Evolutionary conservation across 35 echinoderm and acorn worm genomes (phyloP), one percentile per base, ranked within the genome.

Genomic region (Lytechinus variegatus): DNA sequence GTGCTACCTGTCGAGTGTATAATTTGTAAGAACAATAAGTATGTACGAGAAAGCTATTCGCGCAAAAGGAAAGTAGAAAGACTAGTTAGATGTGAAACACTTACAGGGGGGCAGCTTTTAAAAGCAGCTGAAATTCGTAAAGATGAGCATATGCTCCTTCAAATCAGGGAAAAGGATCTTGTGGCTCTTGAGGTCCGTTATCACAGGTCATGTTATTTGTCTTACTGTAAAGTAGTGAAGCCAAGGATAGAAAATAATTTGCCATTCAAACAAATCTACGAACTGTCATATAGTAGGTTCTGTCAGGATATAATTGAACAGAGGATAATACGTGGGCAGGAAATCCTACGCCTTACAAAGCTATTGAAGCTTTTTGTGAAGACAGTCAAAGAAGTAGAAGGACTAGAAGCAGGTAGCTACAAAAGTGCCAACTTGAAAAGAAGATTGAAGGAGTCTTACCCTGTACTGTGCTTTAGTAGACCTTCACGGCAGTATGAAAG

Each of bases 321-420:
- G 19, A 91, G 87, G 16, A 53, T 57, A 9, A 95, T 95, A 27
- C 1, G 16, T 9, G 95, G 55, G 21, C 86, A 96, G 79, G 92
- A 96, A 71, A 94, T 96, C 4, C 66, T 57, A 8, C 9, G 61
- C 8, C 54, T 95, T 6, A 92, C 89, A 13, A 96, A 79, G 61
- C 92, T 96, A 11, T 61, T 53, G 51, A 94, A 86, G 58, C 27
- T 52, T 53, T 96, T 96, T 96, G 61, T 96, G 9, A 94, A 94
- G 44, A 94, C 57, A 27, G 57, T 94, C 10, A 94, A 94, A 53
- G 95, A 96, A 33, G 95, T 96, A n/a, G n/a, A n/a, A n/a, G 92
- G 92, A 52, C 12, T 94, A 8, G 95, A 96, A 28, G 95, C 91
- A 14, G 27, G 29, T 28, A 56, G 91, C 29, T 96, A 96, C 52